phyloP scores from a whole-genome alignment of 35 echinoderm and acorn worm species.

The Eucidaris tribuloides region DNA sequence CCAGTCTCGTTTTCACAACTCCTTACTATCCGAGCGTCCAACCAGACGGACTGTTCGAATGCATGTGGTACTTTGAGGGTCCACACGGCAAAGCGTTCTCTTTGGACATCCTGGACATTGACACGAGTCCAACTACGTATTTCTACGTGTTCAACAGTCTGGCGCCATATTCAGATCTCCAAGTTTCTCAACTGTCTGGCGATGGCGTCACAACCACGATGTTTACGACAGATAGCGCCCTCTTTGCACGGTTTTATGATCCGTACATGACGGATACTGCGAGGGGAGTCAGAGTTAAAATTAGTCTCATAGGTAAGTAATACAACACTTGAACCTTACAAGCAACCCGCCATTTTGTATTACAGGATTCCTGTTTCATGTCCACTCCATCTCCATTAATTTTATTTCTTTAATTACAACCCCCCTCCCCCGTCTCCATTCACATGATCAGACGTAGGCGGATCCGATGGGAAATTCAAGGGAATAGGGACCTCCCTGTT shows the following conservation, averaged over 20 bases:
- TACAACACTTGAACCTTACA: neutral
- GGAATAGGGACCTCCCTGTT: too few species aligned
- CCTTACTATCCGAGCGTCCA: neutral
- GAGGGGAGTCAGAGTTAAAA: neutral
- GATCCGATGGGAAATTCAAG: too few species aligned
- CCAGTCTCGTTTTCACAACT: neutral
- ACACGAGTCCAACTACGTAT: neutral
- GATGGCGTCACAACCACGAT: neutral
- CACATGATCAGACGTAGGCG: too few species aligned
- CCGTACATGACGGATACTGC: constrained; percentile 3
- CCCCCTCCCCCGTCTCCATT: too few species aligned
- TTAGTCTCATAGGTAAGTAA: neutral
- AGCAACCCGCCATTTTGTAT: too few species aligned
- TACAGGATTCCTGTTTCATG: too few species aligned
- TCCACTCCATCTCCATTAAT: too few species aligned
- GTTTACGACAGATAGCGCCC: neutral
- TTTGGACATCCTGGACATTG: neutral
- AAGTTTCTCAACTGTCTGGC: neutral
- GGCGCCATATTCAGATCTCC: neutral
- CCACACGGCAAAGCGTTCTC: neutral
- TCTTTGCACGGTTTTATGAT: neutral
- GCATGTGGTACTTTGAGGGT: neutral
- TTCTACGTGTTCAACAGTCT: neutral
- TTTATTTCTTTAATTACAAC: too few species aligned
- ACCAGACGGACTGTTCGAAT: neutral